Evolutionary conservation across 2,113 vertebrate genomes (phyloP).

Genomic region (Mustela lutreola): DNA sequence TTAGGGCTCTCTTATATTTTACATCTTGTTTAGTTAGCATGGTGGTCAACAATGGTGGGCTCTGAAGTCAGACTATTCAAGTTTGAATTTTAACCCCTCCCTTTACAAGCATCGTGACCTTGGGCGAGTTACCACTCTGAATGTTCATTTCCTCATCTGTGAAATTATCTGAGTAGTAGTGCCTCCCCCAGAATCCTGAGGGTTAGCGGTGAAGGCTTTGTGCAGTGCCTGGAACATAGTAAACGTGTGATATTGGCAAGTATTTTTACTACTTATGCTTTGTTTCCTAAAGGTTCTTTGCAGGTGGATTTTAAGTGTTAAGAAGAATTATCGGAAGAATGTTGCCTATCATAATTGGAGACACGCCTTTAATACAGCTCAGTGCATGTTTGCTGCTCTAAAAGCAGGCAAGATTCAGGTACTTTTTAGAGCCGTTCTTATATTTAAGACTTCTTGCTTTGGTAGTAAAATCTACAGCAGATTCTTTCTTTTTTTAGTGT

Average conservation of each 20-base stretch:
- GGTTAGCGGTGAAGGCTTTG: not conserved
- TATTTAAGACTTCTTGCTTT: not conserved
- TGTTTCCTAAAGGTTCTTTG: slow-evolving; percentile 92
- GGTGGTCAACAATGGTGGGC: not conserved
- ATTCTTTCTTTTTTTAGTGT: not conserved
- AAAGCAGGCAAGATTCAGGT: slow-evolving; percentile 97
- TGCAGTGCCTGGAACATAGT: not conserved
- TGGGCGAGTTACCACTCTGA: not conserved
- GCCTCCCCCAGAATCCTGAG: too few species aligned
- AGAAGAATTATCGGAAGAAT: slow-evolving; percentile 98
- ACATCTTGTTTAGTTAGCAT: not conserved
- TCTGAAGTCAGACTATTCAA: not conserved
- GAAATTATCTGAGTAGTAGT: not conserved
- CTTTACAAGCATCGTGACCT: not conserved
- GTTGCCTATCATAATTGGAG: slow-evolving; percentile 99
- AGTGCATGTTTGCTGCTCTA: slow-evolving; percentile 98
- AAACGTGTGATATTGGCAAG: too few species aligned
- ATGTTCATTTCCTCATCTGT: not conserved
- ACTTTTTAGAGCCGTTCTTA: slow-evolving; percentile 1
- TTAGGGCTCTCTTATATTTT: not conserved
- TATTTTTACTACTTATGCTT: not conserved
- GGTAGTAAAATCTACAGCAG: not conserved
- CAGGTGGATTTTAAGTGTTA: slow-evolving; percentile 98
- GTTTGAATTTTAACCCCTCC: not conserved
- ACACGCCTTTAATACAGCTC: slow-evolving; percentile 97